phyloP scores from a whole-genome alignment of 2,797 vertebrate genomes.

The Clamator glandarius region DNA sequence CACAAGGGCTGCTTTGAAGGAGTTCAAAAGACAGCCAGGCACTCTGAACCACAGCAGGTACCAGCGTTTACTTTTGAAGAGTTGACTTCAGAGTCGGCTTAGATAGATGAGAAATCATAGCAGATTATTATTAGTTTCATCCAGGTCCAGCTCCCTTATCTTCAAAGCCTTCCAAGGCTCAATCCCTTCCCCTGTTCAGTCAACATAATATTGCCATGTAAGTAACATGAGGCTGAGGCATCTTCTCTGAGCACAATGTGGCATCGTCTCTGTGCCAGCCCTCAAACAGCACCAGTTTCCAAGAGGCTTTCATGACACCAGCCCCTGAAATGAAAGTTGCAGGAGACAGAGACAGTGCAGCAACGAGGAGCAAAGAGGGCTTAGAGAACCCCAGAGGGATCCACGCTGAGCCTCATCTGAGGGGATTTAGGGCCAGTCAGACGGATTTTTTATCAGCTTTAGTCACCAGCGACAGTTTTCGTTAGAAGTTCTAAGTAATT shows the following conservation, averaged over 20 bases:
- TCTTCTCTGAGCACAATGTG: neutral
- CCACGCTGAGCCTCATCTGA: neutral
- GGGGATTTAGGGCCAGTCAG: neutral
- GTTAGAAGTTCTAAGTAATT: neutral
- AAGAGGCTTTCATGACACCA: neutral
- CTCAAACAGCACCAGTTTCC: neutral
- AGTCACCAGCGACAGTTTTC: neutral
- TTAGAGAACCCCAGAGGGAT: neutral
- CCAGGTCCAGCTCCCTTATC: neutral
- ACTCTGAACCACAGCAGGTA: neutral
- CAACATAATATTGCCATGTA: neutral
- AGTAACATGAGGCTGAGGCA: rapidly evolving
- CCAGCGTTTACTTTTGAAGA: neutral
- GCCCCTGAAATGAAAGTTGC: neutral
- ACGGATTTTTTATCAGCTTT: neutral
- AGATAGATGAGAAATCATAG: neutral
- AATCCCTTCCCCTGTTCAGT: neutral
- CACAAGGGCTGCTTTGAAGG: neutral
- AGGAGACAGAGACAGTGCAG: rapidly evolving
- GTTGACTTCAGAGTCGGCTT: neutral
- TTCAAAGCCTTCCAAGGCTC: neutral
- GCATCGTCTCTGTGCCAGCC: neutral
- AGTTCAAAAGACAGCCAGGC: neutral
- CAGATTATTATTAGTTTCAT: neutral
- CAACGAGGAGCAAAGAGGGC: neutral